A percentile compares a stretch with the other conserved stretches of the same genome.
Conservation (phyloP, 2,113 vertebrate species). For the Xiphorhynchus elegans region DNA sequence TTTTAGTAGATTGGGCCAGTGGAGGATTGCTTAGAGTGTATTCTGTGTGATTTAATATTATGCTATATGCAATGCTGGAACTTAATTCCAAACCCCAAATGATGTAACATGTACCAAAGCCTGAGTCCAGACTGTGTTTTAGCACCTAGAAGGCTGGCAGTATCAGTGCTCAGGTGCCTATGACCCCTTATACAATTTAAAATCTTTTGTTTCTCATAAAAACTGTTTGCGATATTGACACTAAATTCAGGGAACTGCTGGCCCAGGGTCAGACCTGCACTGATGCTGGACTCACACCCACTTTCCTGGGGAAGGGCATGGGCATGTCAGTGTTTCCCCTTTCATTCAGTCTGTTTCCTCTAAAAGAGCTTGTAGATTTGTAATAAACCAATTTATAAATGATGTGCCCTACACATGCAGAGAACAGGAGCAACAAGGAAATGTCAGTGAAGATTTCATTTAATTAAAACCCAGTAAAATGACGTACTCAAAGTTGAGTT, state of each 20-base stretch:
- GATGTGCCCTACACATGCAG: neutral
- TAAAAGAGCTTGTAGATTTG: neutral
- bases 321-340: neutral
- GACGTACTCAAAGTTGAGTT: neutral
- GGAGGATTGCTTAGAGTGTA: conserved; percentile 50
- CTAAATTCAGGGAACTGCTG: neutral
- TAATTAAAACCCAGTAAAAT: neutral
- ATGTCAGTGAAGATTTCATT: neutral
- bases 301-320: neutral
- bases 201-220: neutral
- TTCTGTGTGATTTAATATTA: conserved; percentile 54
- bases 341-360: neutral
- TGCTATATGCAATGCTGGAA: neutral
- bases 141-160: neutral
- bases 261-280: neutral
- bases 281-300: neutral
- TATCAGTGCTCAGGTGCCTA: neutral
- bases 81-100: conserved; percentile 36
- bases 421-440: neutral
- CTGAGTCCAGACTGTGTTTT: neutral
- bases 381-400: neutral
- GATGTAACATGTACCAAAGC: neutral
- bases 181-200: neutral
- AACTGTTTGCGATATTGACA: neutral
- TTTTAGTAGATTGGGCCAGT: conserved; percentile 52